phyloP scores from a whole-genome alignment of 30 jellyfish, hydroid and myxozoan genomes.

The Cassiopea andromeda region DNA sequence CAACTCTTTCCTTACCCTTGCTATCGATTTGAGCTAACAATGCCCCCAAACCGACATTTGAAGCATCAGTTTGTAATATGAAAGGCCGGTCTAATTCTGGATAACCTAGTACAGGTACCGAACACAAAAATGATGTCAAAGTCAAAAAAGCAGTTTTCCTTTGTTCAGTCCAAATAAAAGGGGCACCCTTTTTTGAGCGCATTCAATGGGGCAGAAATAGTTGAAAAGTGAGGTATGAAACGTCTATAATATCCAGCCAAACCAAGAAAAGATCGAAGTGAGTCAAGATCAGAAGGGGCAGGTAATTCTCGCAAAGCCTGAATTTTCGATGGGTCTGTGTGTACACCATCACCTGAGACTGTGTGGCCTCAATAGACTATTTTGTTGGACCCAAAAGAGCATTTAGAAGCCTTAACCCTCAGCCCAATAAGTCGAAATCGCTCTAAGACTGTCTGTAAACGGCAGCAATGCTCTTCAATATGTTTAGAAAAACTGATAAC shows the following conservation, averaged over 20 bases:
- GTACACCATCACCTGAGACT: conserved; percentile 39
- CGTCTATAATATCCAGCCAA: conserved; percentile 43
- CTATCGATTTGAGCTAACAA: conserved; percentile 38
- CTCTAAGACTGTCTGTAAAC: background rate
- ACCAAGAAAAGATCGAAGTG: conserved; percentile 18
- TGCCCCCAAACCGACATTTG: conserved; percentile 48
- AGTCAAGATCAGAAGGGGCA: conserved; percentile 14
- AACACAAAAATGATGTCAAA: conserved; percentile 3
- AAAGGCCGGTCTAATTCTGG: conserved; percentile 51
- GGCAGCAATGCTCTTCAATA: conserved; percentile 20
- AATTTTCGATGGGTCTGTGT: conserved; percentile 46
- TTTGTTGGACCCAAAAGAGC: conserved; percentile 35
- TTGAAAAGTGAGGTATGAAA: conserved; percentile 47
- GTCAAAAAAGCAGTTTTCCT: conserved; percentile 11
- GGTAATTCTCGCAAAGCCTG: conserved; percentile 24
- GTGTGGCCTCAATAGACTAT: conserved; percentile 24
- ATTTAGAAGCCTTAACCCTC: conserved; percentile 28
- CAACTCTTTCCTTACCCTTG: conserved; percentile 36
- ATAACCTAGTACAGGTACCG: conserved; percentile 50
- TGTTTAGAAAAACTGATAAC: conserved; percentile 8
- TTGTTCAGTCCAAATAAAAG: conserved; percentile 29
- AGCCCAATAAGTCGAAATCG: background rate
- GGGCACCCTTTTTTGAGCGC: conserved; percentile 18
- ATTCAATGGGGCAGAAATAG: conserved; percentile 51
- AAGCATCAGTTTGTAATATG: conserved; percentile 51